These are phyloP conservation scores for Otolemur crassicaudatus DNA, from an alignment of 2,797 vertebrate genomes.

Conservation along the genomic window DNA sequence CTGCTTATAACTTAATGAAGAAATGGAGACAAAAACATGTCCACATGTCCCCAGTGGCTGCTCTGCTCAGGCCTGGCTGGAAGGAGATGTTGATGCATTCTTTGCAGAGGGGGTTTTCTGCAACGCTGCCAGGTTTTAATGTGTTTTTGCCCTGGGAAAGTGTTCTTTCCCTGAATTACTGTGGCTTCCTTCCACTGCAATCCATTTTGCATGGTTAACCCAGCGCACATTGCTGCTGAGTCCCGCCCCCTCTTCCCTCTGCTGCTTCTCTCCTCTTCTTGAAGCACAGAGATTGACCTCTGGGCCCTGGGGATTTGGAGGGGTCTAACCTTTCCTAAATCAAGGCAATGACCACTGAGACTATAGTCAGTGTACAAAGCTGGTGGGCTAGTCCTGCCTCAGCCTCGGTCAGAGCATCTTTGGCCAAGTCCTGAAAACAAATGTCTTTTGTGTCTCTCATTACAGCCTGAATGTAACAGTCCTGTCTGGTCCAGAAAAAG, in stretches of 20 bases:
- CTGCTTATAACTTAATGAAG: neutral
- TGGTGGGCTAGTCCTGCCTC: neutral
- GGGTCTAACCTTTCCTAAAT: conserved; percentile 57
- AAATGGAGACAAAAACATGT: neutral
- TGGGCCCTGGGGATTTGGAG: conserved; percentile 9
- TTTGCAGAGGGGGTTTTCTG: conserved; percentile 67
- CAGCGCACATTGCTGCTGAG: conserved; percentile 76
- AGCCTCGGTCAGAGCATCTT: neutral
- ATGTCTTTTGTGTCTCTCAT: conserved; percentile 71
- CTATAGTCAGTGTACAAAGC: neutral
- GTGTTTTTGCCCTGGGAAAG: conserved; percentile 92
- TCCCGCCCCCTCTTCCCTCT: neutral
- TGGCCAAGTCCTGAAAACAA: conserved; percentile 19
- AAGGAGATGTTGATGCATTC: conserved; percentile 84
- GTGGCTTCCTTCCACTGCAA: conserved; percentile 92
- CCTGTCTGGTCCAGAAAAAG: conserved; percentile 94
- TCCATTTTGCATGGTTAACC: conserved; percentile 92
- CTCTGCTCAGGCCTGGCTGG: conserved; percentile 86
- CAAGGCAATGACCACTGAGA: neutral
- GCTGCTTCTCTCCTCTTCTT: neutral
- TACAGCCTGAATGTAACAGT: conserved; percentile 94
- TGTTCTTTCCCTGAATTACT: conserved; percentile 91
- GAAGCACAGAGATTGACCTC: conserved; percentile 66
- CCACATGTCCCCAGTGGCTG: neutral
- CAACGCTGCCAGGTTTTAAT: conserved; percentile 89